A percentile compares a stretch with the other conserved stretches of the same genome.
Evolutionary conservation across 2,888 invertebrate species (phyloP).

Genomic region (Eupithecia tripunctaria): DNA sequence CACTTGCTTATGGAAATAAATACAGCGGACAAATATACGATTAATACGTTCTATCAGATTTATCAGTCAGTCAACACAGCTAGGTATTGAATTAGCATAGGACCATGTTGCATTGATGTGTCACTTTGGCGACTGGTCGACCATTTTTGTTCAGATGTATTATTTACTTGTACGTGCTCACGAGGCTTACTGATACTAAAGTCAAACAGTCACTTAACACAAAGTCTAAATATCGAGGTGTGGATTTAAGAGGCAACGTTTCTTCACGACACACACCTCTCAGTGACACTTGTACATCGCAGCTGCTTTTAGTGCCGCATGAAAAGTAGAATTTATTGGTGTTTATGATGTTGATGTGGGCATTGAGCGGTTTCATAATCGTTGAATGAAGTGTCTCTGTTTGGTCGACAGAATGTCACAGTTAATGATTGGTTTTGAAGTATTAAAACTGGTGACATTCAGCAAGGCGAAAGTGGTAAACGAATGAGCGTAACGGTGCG

Average conservation of each 20-base stretch:
- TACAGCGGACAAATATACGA: constrained; percentile 36
- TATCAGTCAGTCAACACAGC: constrained; percentile 24
- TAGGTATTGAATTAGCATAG: constrained; percentile 20
- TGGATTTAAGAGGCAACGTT: constrained; percentile 39
- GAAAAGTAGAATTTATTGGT: constrained; percentile 67
- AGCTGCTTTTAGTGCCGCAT: constrained; percentile 64
- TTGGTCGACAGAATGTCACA: constrained; percentile 3
- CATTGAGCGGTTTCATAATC: constrained; percentile 31
- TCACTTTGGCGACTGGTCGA: constrained; percentile 6
- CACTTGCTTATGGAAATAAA: constrained; percentile 76
- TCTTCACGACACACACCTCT: constrained; percentile 56
- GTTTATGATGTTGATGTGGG: constrained; percentile 50
- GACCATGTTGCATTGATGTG: constrained; percentile 16
- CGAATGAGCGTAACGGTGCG: constrained; percentile 64
- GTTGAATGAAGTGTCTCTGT: constrained; percentile 7
- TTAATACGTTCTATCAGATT: constrained; percentile 27
- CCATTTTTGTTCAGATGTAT: constrained; percentile 12
- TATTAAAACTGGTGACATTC: constrained; percentile 24
- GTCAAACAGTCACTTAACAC: constrained; percentile 13
- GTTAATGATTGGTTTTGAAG: constrained; percentile 2
- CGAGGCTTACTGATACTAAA: constrained; percentile 2
- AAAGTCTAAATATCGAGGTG: constrained; percentile 6
- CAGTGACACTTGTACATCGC: constrained; percentile 63
- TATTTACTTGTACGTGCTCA: constrained; percentile 8
- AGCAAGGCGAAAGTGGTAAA: constrained; percentile 76